A percentile compares a stretch with the other conserved stretches of the same genome.
phyloP scores from a whole-genome alignment of 1,140 invertebrate genomes.

The Agraylea sexmaculata region DNA sequence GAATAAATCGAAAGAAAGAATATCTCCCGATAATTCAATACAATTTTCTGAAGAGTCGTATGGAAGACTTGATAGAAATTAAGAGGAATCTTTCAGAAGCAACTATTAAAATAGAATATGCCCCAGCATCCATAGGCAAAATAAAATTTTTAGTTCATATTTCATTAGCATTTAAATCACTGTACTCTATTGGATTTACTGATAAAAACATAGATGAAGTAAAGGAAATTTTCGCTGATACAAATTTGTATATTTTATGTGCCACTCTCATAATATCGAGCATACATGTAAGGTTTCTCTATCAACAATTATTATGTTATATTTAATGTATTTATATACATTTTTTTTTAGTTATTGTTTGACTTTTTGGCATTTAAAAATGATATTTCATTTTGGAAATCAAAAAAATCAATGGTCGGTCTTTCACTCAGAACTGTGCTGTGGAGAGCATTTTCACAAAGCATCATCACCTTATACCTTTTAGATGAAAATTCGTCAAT shows the following conservation, averaged over 20 bases:
- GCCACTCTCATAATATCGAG: constrained; percentile 86
- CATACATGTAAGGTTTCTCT: constrained; percentile 69
- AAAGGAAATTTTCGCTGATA: constrained; percentile 92
- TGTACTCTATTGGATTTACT: constrained; percentile 72
- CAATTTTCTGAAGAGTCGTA: constrained; percentile 67
- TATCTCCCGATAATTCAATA: constrained; percentile 76
- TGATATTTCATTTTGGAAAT: constrained; percentile 90
- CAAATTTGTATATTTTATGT: constrained; percentile 86
- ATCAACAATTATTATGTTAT: constrained; percentile 7
- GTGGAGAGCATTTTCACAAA: constrained; percentile 89
- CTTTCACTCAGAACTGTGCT: constrained; percentile 78
- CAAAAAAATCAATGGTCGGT: constrained; percentile 73
- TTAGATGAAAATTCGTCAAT: constrained; percentile 87
- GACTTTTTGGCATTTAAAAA: constrained; percentile 98
- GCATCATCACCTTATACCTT: constrained; percentile 88
- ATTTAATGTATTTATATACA: constrained; percentile 8
- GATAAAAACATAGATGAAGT: constrained; percentile 94
- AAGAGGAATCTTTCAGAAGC: constrained; percentile 42
- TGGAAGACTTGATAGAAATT: constrained; percentile 59
- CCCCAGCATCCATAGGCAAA: constrained; percentile 56
- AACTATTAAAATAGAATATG: constrained; percentile 47
- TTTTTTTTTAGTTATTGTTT: constrained; percentile 71
- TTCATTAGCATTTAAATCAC: constrained; percentile 60
- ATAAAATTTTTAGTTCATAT: constrained; percentile 68
- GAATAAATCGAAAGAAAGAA: constrained; percentile 48